Evolutionary conservation across 2,797 vertebrate species (phyloP).

Genomic region (Pogonophryne albipinna): DNA sequence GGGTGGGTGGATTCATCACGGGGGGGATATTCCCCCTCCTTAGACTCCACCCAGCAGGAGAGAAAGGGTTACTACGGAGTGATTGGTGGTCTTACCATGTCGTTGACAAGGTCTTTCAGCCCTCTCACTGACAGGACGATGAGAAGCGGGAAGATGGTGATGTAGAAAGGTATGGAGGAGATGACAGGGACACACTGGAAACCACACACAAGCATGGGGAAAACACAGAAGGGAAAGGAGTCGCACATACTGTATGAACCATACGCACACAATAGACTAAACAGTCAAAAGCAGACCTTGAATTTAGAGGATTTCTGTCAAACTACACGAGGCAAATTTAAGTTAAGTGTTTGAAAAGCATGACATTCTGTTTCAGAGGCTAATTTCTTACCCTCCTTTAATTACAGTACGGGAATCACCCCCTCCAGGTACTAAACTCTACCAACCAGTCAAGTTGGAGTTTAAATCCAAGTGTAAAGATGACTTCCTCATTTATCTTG

Average conservation of each 20-base stretch:
- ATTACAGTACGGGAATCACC: too few species aligned
- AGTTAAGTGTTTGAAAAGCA: too few species aligned
- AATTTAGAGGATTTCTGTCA: too few species aligned
- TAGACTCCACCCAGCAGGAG: not conserved
- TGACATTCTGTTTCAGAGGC: too few species aligned
- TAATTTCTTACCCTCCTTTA: too few species aligned
- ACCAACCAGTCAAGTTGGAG: too few species aligned
- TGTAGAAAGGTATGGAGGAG: slow-evolving; percentile 93
- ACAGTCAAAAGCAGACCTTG: too few species aligned
- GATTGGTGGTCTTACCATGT: slow-evolving; percentile 86
- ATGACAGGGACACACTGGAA: slow-evolving; percentile 88
- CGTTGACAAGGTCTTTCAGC: slow-evolving; percentile 88
- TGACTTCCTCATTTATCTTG: too few species aligned
- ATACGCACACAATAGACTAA: not conserved
- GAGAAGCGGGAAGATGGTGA: slow-evolving; percentile 86
- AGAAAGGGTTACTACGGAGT: not conserved
- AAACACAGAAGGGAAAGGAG: not conserved
- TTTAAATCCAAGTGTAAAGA: too few species aligned
- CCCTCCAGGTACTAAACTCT: too few species aligned
- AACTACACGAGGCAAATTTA: too few species aligned
- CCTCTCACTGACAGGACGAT: slow-evolving; percentile 88
- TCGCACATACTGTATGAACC: not conserved
- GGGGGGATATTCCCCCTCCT: not conserved
- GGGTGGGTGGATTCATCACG: not conserved
- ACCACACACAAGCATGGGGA: slow-evolving; percentile 13